A percentile compares a stretch with the other conserved stretches of the same genome.
Conservation (phyloP, 2,797 vertebrate species). For the Otus scops region DNA sequence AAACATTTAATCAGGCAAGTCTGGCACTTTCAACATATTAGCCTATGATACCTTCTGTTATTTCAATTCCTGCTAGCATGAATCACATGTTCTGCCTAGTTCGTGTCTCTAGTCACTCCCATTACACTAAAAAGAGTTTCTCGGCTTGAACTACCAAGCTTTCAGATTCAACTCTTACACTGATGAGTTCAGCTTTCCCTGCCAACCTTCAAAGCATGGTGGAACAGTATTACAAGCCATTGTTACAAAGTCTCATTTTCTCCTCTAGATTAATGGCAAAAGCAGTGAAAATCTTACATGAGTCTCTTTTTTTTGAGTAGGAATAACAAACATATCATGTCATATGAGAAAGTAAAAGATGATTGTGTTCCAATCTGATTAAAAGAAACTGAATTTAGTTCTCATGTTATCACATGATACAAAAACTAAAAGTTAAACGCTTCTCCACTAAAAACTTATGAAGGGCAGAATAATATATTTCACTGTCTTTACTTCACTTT, state of each 20-base stretch:
- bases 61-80: not conserved
- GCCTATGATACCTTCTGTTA: not conserved
- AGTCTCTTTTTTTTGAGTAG: not conserved
- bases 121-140: not conserved
- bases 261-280: not conserved
- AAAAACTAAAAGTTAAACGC: not conserved
- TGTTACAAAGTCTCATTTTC: not conserved
- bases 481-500: not conserved
- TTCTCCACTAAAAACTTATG: not conserved
- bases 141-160: not conserved
- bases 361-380: not conserved
- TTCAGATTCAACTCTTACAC: not conserved
- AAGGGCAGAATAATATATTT: not conserved
- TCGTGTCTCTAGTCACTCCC: not conserved
- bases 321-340: not conserved
- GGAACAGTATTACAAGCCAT: not conserved
- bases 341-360: not conserved
- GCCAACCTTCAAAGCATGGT: not conserved
- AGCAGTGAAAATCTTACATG: not conserved
- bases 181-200: not conserved
- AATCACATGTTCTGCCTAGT: conserved; percentile 36
- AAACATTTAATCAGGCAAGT: not conserved
- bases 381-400: not conserved
- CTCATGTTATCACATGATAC: not conserved
- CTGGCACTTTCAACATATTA: not conserved